These are phyloP conservation scores for Vollenhovia emeryi DNA, from an alignment of 1,140 invertebrate genomes.

Conservation along the genomic window DNA sequence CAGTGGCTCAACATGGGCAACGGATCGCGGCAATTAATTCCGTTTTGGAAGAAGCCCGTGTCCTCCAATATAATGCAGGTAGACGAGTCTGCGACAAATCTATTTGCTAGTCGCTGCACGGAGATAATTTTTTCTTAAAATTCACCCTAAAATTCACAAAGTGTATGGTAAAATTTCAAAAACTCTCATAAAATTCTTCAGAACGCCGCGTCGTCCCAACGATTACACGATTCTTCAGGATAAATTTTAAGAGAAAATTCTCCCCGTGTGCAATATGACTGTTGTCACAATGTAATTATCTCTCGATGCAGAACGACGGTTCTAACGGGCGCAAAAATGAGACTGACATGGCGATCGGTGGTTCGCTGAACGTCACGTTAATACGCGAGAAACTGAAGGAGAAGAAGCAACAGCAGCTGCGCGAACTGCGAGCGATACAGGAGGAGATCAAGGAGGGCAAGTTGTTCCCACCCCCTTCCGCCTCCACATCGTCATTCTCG, in stretches of 20 bases:
- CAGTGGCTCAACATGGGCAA: constrained; percentile 78
- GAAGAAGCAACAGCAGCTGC: constrained; percentile 95
- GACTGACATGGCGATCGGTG: constrained; percentile 90
- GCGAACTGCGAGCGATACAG: constrained; percentile 93
- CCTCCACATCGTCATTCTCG: constrained; percentile 79
- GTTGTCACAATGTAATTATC: not conserved
- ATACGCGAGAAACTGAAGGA: constrained; percentile 95
- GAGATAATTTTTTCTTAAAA: too few species aligned
- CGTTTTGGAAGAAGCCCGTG: constrained; percentile 93
- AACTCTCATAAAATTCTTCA: too few species aligned
- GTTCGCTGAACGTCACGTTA: constrained; percentile 90
- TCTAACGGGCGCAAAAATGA: constrained; percentile 83
- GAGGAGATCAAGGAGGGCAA: constrained; percentile 95
- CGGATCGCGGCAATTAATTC: constrained; percentile 85
- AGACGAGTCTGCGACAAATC: not conserved
- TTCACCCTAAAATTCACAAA: too few species aligned
- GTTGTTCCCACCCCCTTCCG: constrained; percentile 86
- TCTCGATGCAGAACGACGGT: constrained; percentile 86
- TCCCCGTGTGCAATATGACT: not conserved
- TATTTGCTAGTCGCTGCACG: not conserved
- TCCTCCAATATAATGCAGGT: constrained; percentile 83
- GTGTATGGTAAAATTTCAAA: too few species aligned
- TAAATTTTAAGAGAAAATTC: too few species aligned
- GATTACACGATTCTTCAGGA: too few species aligned
- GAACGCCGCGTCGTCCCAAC: too few species aligned